Evolutionary conservation across 2,888 invertebrate genomes (phyloP).

Genomic region (Seira musarum): DNA sequence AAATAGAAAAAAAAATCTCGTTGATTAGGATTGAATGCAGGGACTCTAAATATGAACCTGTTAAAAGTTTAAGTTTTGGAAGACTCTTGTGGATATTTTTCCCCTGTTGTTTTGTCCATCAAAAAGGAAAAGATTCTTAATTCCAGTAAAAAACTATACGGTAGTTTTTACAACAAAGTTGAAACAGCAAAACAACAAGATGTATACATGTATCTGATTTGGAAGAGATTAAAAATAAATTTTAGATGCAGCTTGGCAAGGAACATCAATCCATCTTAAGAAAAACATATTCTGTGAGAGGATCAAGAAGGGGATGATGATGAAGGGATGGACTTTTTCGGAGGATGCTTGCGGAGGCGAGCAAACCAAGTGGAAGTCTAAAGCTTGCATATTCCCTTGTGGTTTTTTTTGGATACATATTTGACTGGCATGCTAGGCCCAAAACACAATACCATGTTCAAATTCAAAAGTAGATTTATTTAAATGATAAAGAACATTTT

Average conservation of each 20-base stretch:
- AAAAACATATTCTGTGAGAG: not conserved
- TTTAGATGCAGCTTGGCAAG: not conserved
- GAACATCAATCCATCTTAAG: not conserved
- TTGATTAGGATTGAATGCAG: constrained; percentile 27
- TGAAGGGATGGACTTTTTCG: constrained; percentile 7
- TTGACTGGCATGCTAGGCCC: constrained; percentile 23
- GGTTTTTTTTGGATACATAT: not conserved
- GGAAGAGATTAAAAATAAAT: not conserved
- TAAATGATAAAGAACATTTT: constrained; percentile 25
- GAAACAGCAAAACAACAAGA: no score
- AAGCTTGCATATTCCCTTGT: not conserved
- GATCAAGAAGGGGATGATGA: constrained; percentile 11
- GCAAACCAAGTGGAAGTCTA: not conserved
- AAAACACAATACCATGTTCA: no score
- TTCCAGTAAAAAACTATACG: no score
- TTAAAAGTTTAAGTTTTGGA: not conserved
- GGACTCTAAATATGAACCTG: constrained; percentile 22
- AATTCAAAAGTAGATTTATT: constrained; percentile 37
- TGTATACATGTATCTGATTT: not conserved
- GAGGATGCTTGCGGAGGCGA: constrained; percentile 6
- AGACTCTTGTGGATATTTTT: constrained; percentile 3
- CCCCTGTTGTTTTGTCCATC: constrained; percentile 20
- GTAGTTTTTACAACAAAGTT: no score
- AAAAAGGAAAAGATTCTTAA: constrained; percentile 27
- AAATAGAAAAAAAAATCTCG: constrained; percentile 33